Base-by-base conservation (phyloP, 2,113 vertebrate genomes). In the Uropsilus gracilis region DNA sequence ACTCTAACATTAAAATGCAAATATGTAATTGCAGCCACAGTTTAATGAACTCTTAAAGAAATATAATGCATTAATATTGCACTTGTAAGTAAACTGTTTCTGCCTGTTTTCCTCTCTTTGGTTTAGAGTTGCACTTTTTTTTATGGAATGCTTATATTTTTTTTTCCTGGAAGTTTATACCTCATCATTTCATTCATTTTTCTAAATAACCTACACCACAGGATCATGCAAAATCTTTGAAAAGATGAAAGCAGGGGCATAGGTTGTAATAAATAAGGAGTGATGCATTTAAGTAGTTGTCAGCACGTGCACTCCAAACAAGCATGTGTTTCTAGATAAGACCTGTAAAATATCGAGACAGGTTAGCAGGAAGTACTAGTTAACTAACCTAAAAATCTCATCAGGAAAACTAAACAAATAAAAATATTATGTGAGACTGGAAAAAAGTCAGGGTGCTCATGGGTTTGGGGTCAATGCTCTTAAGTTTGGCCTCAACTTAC, bases 341-440 rank as follows among this genome's bases (percentile, higher is more conserved):
- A 85, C 76, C 90, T 95, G n/a, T 71, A 97, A 97, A 97, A 90
- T 73, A 96, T 69, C 94, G 95, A 92, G 87, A 94, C 96, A 90
- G 59, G 66, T 95, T 91, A 32, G 59, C 96, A 94, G 92, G 95
- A 80, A 95, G 50, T 83, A 86, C 95, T 75, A 93, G 89, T 94
- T 97, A 98, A 95, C 94, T 96, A 92, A 97, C 97, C 91, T 89
- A 97, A 98, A 98, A 94, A 75, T 80, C 90, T 97, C 97, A 96
- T 98, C 97, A 96, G 84, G 94, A 77, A 94, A 97, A 91, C 95
- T 97, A 98, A 98, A 97, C 94, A 97, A 97, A 97, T 97, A 97
- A 95, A 98, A 97, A 97, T 96, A 97, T 90, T 89, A 89, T 32
- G 77, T 97, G 97, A 98, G 91, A 77, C 90, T 91, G 88, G 94